phyloP scores from a whole-genome alignment of 1,140 invertebrate genomes.

The Bombus impatiens region DNA sequence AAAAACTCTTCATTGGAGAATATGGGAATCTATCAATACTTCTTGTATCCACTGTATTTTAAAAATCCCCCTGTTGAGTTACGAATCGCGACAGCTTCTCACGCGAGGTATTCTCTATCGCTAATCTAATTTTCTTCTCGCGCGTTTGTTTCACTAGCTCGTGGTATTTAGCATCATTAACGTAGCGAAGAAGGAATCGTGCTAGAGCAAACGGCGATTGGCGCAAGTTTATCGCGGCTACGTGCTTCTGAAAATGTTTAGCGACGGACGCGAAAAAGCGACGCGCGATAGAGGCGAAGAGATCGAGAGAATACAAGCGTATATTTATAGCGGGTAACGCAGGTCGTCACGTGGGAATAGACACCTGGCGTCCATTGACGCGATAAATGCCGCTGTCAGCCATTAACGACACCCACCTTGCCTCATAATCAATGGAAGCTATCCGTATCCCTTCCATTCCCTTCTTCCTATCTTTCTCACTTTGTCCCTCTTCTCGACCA shows the following conservation, averaged over 20 bases:
- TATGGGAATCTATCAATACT: no score
- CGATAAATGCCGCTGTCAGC: constrained; percentile 71
- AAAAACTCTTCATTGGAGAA: no score
- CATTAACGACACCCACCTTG: constrained; percentile 70
- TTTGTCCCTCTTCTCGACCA: constrained; percentile 9
- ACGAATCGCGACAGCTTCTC: no score
- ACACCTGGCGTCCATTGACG: constrained; percentile 66
- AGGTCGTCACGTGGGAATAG: constrained; percentile 68
- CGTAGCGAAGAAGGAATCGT: not conserved
- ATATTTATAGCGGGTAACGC: constrained; percentile 67
- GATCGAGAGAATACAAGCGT: constrained; percentile 28
- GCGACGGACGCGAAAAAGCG: constrained; percentile 2
- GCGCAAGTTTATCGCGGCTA: not conserved
- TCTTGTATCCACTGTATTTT: not conserved
- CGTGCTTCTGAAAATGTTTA: constrained; percentile 57
- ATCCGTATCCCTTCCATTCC: constrained; percentile 17
- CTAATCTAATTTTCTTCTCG: not conserved
- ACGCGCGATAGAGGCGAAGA: not conserved
- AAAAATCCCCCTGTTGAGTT: not conserved
- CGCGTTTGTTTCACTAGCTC: not conserved
- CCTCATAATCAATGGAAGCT: constrained; percentile 70
- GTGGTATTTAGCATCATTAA: constrained; percentile 9
- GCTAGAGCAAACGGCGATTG: not conserved
- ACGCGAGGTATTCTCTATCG: not conserved
- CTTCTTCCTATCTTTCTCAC: not conserved